phyloP scores from a whole-genome alignment of 1,140 invertebrate species.

The Scaptodrosophila lebanonensis region DNA sequence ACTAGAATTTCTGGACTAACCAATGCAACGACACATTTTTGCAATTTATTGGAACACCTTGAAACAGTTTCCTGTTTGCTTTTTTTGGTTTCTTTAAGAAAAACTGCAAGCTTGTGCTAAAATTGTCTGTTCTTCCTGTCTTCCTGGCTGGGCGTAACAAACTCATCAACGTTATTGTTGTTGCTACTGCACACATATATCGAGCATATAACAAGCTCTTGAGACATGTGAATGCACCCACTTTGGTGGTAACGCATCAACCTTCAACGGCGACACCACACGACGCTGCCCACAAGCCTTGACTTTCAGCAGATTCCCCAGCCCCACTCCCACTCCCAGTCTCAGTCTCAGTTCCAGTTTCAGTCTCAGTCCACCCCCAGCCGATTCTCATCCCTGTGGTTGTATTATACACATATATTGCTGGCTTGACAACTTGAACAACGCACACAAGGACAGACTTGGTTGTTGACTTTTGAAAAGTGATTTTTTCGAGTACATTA shows the following conservation, averaged over 20 bases:
- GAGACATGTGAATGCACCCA: slow-evolving; percentile 77
- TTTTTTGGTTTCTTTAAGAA: slow-evolving; percentile 22
- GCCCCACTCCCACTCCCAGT: not conserved
- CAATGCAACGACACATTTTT: too few species aligned
- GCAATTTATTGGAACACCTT: too few species aligned
- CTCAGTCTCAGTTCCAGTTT: not conserved
- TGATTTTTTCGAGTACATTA: slow-evolving; percentile 71
- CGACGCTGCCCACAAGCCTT: slow-evolving; percentile 11
- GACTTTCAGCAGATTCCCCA: slow-evolving; percentile 3
- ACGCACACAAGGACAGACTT: slow-evolving; percentile 29
- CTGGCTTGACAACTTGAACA: too few species aligned
- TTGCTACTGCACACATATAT: slow-evolving; percentile 47
- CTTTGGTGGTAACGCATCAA: slow-evolving; percentile 63
- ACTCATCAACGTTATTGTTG: slow-evolving; percentile 48
- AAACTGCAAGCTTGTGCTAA: slow-evolving; percentile 71
- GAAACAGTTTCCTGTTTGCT: not conserved
- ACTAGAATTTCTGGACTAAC: too few species aligned
- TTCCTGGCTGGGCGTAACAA: slow-evolving; percentile 67
- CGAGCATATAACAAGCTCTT: slow-evolving; percentile 77
- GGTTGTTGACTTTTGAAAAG: slow-evolving; percentile 74
- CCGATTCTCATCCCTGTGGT: too few species aligned
- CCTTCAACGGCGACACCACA: slow-evolving; percentile 41
- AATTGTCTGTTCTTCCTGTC: slow-evolving; percentile 71
- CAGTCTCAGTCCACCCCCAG: not conserved
- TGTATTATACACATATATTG: too few species aligned